Conservation (phyloP, 2,113 vertebrate species). For the Rhinopomastus cyanomelas region DNA sequence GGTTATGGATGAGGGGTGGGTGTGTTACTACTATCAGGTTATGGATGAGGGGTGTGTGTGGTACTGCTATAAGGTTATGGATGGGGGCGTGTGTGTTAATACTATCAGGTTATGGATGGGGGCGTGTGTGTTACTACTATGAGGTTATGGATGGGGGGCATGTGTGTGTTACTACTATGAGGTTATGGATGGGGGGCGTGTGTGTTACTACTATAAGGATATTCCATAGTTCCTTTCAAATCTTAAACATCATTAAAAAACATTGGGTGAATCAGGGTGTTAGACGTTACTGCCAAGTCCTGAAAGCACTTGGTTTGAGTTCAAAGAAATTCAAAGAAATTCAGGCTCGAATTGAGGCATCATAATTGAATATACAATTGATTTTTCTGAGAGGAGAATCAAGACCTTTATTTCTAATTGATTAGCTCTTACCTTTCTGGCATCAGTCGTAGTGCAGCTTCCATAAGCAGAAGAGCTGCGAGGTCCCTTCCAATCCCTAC, state of each 20-base stretch:
- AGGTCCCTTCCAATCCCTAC: no score
- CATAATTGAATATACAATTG: conserved; percentile 12
- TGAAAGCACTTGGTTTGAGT: background rate
- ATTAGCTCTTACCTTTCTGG: conserved; percentile 6
- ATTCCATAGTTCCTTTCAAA: background rate
- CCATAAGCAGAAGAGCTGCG: no score
- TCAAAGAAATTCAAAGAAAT: conserved; percentile 60
- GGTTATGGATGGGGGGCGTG: no score
- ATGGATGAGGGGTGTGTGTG: no score
- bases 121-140: no score
- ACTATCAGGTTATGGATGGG: no score
- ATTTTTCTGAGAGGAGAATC: conserved; percentile 26
- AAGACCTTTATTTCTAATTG: conserved; percentile 17
- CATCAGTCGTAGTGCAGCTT: conserved; percentile 14
- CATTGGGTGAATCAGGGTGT: background rate
- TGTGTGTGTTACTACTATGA: no score
- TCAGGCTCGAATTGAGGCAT: conserved; percentile 11
- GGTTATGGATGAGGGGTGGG: no score
- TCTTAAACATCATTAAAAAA: background rate
- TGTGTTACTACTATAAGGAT: conserved; percentile 17
- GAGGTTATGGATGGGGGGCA: no score
- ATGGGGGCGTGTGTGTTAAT: no score
- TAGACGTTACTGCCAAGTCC: background rate
- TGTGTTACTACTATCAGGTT: no score
- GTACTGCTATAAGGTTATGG: no score